Percentiles rank a stretch among this genome's conserved stretches.
These are phyloP conservation scores for Xestia rhomboidea DNA, from an alignment of 2,888 invertebrate genomes.

Conservation along the genomic window DNA sequence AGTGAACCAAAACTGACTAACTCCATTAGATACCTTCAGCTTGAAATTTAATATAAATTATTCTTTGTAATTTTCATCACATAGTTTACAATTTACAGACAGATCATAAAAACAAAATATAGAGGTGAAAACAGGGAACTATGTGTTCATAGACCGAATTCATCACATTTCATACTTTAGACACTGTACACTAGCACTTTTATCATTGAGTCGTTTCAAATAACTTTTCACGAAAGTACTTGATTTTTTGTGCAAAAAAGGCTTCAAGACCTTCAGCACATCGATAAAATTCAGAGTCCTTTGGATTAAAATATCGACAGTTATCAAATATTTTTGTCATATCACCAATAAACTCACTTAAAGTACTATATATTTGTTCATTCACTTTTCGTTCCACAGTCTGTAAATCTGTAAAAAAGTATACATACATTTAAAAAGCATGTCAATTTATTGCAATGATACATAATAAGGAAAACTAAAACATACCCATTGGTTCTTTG, in stretches of 20 bases:
- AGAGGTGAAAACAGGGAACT: conserved; percentile 64
- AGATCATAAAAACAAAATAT: conserved; percentile 78
- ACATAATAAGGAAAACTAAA: conserved; percentile 12
- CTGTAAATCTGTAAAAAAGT: conserved; percentile 94
- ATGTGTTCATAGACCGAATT: conserved; percentile 62
- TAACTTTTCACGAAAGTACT: conserved; percentile 95
- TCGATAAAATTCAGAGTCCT: conserved; percentile 98
- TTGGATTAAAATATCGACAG: conserved; percentile 99
- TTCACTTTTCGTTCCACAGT: conserved; percentile 97
- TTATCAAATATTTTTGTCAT: conserved; percentile 99
- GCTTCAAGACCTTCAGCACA: conserved; percentile 98
- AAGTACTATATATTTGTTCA: conserved; percentile 94
- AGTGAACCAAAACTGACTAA: conserved; percentile 81
- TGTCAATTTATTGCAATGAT: background rate
- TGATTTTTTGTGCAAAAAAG: conserved; percentile 98
- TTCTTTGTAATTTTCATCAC: conserved; percentile 86
- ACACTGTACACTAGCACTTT: conserved; percentile 83
- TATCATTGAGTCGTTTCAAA: conserved; percentile 91
- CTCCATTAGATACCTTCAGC: conserved; percentile 76
- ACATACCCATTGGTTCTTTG: conserved; percentile 98
- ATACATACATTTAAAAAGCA: conserved; percentile 8
- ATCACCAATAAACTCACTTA: conserved; percentile 99
- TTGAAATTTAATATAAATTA: conserved; percentile 79
- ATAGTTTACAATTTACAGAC: conserved; percentile 87
- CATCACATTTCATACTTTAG: conserved; percentile 64